Percentiles rank a stretch among this genome's conserved stretches.
These are phyloP conservation scores for Lepidocolaptes lacrymiger DNA, from an alignment of 2,797 vertebrate genomes.

Conservation along the genomic window DNA sequence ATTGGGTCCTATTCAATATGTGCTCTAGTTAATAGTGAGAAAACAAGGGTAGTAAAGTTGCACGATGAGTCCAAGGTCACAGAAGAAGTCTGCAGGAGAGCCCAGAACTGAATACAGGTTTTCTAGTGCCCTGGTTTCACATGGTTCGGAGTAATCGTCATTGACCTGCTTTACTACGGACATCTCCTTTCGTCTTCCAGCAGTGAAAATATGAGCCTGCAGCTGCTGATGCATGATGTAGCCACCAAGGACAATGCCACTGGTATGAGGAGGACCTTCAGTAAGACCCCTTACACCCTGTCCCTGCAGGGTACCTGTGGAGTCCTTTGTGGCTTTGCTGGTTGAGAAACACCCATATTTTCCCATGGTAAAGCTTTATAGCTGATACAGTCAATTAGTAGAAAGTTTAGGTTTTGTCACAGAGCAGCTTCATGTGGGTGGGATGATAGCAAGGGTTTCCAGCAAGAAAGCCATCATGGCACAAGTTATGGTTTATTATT, in stretches of 20 bases:
- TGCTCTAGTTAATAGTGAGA: background rate
- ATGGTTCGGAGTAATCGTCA: background rate
- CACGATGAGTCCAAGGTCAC: background rate
- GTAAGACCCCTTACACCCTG: background rate
- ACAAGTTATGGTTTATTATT: background rate
- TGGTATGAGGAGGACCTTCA: background rate
- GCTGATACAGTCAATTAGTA: background rate
- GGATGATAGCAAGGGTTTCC: background rate
- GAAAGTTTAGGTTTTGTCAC: background rate
- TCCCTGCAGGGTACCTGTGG: background rate
- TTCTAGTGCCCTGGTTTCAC: background rate
- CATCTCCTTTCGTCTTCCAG: background rate
- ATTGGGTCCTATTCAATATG: background rate
- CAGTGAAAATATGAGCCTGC: background rate
- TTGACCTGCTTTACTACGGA: constrained; percentile 1
- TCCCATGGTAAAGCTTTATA: background rate
- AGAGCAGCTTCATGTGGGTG: background rate
- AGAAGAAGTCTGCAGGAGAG: background rate
- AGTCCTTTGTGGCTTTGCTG: background rate
- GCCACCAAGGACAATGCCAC: background rate
- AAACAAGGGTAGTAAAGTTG: constrained; percentile 4
- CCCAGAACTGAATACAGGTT: background rate
- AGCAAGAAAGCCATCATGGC: background rate
- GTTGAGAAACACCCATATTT: background rate
- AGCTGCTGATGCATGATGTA: background rate